These are phyloP conservation scores for Perodicticus potto DNA, from an alignment of 2,797 vertebrate genomes.

Conservation along the genomic window DNA sequence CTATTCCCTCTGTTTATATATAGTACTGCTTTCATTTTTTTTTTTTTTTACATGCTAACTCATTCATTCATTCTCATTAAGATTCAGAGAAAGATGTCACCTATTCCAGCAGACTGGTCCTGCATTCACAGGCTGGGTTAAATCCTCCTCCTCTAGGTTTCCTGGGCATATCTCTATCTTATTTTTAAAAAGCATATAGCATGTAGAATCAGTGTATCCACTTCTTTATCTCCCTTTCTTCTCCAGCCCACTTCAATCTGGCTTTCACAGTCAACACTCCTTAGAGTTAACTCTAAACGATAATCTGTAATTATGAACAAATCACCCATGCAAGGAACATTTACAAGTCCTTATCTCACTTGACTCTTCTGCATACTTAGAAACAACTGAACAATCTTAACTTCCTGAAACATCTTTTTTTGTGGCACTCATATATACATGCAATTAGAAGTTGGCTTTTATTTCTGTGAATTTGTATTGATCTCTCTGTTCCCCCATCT, in stretches of 20 bases:
- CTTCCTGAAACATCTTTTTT: neutral
- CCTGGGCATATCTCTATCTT: neutral
- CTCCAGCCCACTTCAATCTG: neutral
- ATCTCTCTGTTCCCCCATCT: neutral
- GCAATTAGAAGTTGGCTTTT: neutral
- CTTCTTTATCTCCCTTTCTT: neutral
- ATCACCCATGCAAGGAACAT: neutral
- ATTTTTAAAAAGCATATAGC: neutral
- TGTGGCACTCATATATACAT: neutral
- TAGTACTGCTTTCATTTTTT: neutral
- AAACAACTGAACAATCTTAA: neutral
- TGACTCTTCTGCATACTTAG: neutral
- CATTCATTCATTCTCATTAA: conserved; percentile 37
- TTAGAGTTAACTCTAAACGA: conserved; percentile 1
- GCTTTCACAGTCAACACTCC: neutral
- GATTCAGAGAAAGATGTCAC: neutral
- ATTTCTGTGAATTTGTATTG: neutral
- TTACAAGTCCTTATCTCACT: neutral
- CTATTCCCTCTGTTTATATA: neutral
- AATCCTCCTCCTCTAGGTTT: neutral
- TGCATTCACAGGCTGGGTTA: neutral
- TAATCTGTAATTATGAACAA: neutral
- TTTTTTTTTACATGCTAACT: neutral
- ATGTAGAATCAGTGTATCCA: neutral
- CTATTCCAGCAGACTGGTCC: neutral